Evolutionary conservation across 2,113 vertebrate species (phyloP).

Genomic region (Phaetusa simplex): DNA sequence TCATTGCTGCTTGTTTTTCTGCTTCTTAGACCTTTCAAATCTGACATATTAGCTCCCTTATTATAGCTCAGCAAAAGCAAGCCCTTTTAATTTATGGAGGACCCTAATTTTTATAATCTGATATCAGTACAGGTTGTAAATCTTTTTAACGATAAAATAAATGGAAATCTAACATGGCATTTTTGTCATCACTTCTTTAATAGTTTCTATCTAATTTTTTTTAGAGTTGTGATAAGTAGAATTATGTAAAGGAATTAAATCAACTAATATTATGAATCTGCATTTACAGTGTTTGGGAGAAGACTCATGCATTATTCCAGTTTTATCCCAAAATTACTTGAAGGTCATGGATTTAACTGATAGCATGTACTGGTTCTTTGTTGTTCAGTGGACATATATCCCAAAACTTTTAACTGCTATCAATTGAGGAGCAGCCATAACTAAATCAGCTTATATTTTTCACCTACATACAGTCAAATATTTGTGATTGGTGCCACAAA

Average conservation of each 20-base stretch:
- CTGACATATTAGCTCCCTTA: slow-evolving; percentile 34
- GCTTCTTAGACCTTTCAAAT: neutral
- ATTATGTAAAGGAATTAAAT: slow-evolving; percentile 31
- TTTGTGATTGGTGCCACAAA: neutral
- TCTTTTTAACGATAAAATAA: slow-evolving; percentile 68
- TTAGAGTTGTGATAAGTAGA: slow-evolving; percentile 32
- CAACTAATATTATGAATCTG: neutral
- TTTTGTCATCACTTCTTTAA: slow-evolving; percentile 63
- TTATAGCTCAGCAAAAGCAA: slow-evolving; percentile 59
- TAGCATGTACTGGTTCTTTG: neutral
- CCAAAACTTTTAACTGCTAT: neutral
- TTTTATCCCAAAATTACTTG: neutral
- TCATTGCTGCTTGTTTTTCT: slow-evolving; percentile 50
- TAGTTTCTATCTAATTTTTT: slow-evolving; percentile 51
- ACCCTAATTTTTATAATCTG: slow-evolving; percentile 63
- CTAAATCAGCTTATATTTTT: neutral
- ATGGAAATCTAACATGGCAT: slow-evolving; percentile 50
- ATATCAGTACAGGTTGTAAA: slow-evolving; percentile 55
- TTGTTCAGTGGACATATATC: neutral
- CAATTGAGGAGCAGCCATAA: neutral
- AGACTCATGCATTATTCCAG: neutral
- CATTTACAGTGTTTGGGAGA: neutral
- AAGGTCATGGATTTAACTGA: neutral
- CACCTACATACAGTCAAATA: neutral
- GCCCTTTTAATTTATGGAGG: slow-evolving; percentile 61